These are phyloP conservation scores for Drosophila pseudoananassae DNA, from an alignment of 1,140 invertebrate genomes.

Conservation along the genomic window DNA sequence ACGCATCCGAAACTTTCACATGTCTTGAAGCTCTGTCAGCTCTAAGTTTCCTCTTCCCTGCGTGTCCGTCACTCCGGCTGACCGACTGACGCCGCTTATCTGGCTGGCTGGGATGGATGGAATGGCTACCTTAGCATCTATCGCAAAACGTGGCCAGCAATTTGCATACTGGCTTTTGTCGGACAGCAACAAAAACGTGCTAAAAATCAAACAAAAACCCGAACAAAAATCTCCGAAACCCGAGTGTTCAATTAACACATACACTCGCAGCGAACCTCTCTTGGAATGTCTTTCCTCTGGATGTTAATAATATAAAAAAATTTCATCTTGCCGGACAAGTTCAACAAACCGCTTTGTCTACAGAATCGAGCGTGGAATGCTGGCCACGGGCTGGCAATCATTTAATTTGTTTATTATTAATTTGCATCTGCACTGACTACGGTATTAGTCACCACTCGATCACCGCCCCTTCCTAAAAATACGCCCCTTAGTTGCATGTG, in stretches of 20 bases:
- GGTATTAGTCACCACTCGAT: constrained; percentile 39
- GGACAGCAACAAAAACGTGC: constrained; percentile 48
- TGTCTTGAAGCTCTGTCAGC: constrained; percentile 36
- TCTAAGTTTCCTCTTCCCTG: constrained; percentile 44
- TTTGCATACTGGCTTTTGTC: constrained; percentile 62
- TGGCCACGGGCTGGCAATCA: constrained; percentile 59
- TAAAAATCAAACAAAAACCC: constrained; percentile 61
- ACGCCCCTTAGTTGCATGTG: constrained; percentile 6
- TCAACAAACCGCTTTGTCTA: constrained; percentile 64
- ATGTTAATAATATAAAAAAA: constrained; percentile 32
- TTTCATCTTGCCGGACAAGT: constrained; percentile 57
- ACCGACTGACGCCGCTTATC: constrained; percentile 48
- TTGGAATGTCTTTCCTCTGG: constrained; percentile 42
- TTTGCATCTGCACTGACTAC: constrained; percentile 42
- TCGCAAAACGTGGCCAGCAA: constrained; percentile 41
- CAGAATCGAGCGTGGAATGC: constrained; percentile 55
- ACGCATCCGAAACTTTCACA: constrained; percentile 57
- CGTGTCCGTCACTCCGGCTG: constrained; percentile 32
- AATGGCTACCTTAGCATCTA: constrained; percentile 31
- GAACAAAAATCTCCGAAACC: constrained; percentile 37
- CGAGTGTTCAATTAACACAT: constrained; percentile 68
- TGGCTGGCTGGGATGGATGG: constrained; percentile 6
- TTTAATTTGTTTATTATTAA: constrained; percentile 56
- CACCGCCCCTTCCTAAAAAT: constrained; percentile 15
- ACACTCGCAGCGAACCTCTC: constrained; percentile 11